Base-by-base conservation (phyloP, 2,113 vertebrate species). In the Atrichornis clamosus region DNA sequence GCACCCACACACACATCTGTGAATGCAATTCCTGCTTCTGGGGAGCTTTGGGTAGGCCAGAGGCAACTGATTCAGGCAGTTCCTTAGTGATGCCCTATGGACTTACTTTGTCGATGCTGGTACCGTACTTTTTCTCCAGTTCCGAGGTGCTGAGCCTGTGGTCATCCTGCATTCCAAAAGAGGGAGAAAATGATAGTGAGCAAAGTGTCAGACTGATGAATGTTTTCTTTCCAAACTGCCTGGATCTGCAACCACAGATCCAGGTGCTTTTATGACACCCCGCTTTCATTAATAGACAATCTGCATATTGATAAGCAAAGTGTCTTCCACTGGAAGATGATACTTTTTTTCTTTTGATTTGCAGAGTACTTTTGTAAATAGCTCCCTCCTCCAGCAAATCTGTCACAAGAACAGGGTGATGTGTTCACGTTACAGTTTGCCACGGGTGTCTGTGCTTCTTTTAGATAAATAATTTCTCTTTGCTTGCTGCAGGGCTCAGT, bases 81-180 rank as follows among this genome's bases (percentile, higher is more conserved):
- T 62, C 37, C 72, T 72, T 20, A 47, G 10, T 11, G 60, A 52
- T 39, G 15, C 86, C 74, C 56, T 23, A 0, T 3, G 59, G 49
- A 98, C 98, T 98, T 97, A 98, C 98, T 91, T 76, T 97, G 68
- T 47, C 56, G 15, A 97, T 90, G 87, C 74, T 96, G 18, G 98
- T 98, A 1, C 97, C 95, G 2, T 98, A 98, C 84, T 98, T 98
- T 42, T 92, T 93, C 90, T 98, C 98, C 85, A 98, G 49, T 26
- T 98, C 98, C 8, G 90, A 93, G 58, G 32, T 8, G 58, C 85
- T 97, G 93, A 98, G 98, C 86, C 94, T 98, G 96, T 98, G 98
- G 74, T 98, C 98, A 65, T 98, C 97, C 98, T 98, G 84, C 64
- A 94, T 82, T 39, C 21, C 79, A 77, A 53, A 79, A 81, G 77